phyloP scores from a whole-genome alignment of 35 echinoderm and acorn worm genomes.

The Anneissia japonica region DNA sequence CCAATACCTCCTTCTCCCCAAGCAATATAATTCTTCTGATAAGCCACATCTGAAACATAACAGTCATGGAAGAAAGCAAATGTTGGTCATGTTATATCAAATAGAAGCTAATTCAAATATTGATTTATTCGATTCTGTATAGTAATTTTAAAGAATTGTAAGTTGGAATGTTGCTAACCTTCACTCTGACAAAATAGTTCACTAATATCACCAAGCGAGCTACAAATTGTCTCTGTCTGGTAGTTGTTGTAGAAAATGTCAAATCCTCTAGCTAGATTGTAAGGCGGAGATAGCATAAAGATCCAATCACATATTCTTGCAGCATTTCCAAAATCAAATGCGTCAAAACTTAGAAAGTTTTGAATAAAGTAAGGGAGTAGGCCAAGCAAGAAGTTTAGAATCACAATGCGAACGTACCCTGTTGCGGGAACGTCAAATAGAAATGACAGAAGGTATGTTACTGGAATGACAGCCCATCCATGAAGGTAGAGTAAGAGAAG shows the following conservation, averaged over 20 bases:
- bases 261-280: conserved; percentile 51
- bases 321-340: conserved; percentile 35
- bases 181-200: conserved; percentile 32
- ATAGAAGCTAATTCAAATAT: too few relatives aligned
- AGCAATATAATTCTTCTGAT: conserved; percentile 37
- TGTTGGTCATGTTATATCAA: too few relatives aligned
- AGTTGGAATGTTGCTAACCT: conserved; percentile 61
- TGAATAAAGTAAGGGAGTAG: conserved; percentile 46
- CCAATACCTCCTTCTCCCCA: conserved; percentile 68
- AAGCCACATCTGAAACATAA: conserved; percentile 39
- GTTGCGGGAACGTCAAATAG: conserved; percentile 58
- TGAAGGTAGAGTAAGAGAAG: conserved; percentile 62
- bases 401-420: conserved; percentile 49
- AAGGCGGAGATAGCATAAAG: conserved; percentile 62
- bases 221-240: conserved; percentile 30
- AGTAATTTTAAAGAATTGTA: too few relatives aligned
- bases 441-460: conserved; percentile 76
- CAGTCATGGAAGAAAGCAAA: not conserved
- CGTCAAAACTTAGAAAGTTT: conserved; percentile 45
- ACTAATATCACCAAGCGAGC: conserved; percentile 41
- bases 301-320: conserved; percentile 40
- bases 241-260: conserved; percentile 58
- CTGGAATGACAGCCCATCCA: conserved; percentile 77
- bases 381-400: conserved; percentile 50
- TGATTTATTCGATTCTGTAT: too few relatives aligned